Base-by-base conservation (phyloP, 2,113 vertebrate species). In the Seriola rivoliana region DNA sequence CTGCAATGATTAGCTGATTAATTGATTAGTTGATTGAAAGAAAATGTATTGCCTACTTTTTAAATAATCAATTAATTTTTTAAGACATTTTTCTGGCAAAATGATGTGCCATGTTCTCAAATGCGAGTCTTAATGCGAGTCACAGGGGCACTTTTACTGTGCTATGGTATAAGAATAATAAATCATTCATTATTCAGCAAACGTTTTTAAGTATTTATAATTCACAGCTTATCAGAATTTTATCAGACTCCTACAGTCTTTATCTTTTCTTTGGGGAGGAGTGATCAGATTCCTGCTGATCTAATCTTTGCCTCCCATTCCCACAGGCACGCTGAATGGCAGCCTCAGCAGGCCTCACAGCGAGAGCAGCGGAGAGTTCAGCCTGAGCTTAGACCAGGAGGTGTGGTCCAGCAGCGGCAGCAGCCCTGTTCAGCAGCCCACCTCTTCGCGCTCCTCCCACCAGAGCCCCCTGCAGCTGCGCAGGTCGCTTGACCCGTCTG, bases 361-460 rank as follows among this genome's bases (percentile, higher is more conserved):
- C 29, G 97, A 99, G 94, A 99, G 97, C 96, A 99, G 97, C 11
- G 97, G 97, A 1, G 98, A 99, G 86, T 97, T 97, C 88, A 98
- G 96, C 78, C 94, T 97, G 34, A 95, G 96, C 17, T 93, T 97
- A 40, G 97, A 99, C 72, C 95, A 96, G 17, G 98, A 99, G 78
- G 95, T 96, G n/a, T 98, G 97, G 96, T 98, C 97, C 72, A 97
- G 97, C 87, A 97, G 96, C 72, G 97, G 96, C 87, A 97, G 97
- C 95, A 99, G 97, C 84, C 97, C 97, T 0, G 90, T 97, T 64
- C 97, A 97, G 91, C 97, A 97, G 87, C 89, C 93, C 67, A 73
- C 58, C 48, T 72, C 96, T 88, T 97, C 95, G 55, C 96, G 95
- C 25, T 95, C 96, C 19, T 94, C 96, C 19, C 96, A 94, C 76